These are phyloP conservation scores for Pogona vitticeps DNA, from an alignment of 2,113 vertebrate genomes.

Conservation along the genomic window DNA sequence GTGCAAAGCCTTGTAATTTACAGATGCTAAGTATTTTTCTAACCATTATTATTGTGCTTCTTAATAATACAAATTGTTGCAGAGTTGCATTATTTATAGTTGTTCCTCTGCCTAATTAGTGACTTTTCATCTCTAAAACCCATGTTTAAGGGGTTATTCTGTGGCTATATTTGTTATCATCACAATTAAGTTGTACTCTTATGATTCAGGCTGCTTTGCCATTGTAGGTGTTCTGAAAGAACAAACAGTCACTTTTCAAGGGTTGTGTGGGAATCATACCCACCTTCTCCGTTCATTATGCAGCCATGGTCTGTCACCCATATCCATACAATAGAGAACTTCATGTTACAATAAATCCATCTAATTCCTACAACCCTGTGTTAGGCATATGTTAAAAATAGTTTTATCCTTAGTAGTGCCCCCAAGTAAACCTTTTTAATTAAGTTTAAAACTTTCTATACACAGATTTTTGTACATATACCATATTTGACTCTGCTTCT, in stretches of 20 bases:
- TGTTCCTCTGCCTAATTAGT: constrained; percentile 17
- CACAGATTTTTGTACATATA: constrained; percentile 34
- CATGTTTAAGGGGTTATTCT: constrained; percentile 12
- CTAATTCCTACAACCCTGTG: constrained; percentile 43
- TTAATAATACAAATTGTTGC: constrained; percentile 20
- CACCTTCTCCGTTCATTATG: constrained; percentile 45
- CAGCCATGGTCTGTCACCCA: not conserved
- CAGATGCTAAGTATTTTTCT: not conserved
- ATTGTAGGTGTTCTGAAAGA: constrained; percentile 24
- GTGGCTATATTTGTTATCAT: constrained; percentile 15
- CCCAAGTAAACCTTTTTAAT: constrained; percentile 27
- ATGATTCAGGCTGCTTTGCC: not conserved
- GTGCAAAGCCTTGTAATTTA: not conserved
- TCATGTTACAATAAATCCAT: constrained; percentile 30
- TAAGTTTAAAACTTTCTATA: constrained; percentile 7
- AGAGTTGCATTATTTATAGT: not conserved
- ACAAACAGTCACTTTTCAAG: constrained; percentile 6
- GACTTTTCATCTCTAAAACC: not conserved
- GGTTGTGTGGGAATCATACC: not conserved
- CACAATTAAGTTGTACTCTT: constrained; percentile 34
- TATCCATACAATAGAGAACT: constrained; percentile 18
- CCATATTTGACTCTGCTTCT: constrained; percentile 10
- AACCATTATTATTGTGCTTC: constrained; percentile 27
- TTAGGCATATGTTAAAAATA: constrained; percentile 2
- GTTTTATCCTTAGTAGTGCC: constrained; percentile 13